Conservation (phyloP, 2,888 invertebrate genomes). For the Noctua fimbriata region DNA sequence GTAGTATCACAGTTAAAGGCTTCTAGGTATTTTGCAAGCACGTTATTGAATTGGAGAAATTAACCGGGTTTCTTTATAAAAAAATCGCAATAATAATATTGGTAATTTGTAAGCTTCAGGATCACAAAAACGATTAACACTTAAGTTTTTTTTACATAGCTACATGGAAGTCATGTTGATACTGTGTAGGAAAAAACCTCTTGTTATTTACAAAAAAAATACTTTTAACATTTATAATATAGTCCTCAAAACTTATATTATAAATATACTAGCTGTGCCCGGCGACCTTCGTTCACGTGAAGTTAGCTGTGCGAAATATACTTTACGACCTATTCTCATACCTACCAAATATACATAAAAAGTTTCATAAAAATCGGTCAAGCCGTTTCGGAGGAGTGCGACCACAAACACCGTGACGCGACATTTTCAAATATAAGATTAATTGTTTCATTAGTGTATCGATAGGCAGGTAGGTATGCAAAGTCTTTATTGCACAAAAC, state of each 20-base stretch:
- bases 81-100: background rate
- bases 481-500: slow-evolving; percentile 7
- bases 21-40: background rate
- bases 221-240: too few species aligned
- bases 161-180: background rate
- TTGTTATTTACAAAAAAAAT: too few species aligned
- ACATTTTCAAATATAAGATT: background rate
- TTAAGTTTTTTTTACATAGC: background rate
- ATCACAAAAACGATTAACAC: background rate
- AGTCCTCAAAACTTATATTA: too few species aligned
- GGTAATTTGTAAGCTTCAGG: too few species aligned
- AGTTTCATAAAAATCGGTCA: too few species aligned
- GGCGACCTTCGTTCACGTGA: too few species aligned
- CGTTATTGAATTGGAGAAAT: background rate
- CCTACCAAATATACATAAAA: too few species aligned
- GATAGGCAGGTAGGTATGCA: background rate
- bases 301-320: too few species aligned
- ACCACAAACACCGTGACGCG: too few species aligned
- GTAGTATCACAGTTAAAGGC: slow-evolving; percentile 3
- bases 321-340: too few species aligned
- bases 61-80: background rate
- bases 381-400: too few species aligned
- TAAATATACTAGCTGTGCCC: too few species aligned
- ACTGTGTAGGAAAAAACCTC: background rate
- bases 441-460: slow-evolving; percentile 1